Conservation (phyloP, 2,888 invertebrate genomes). For the Drosophila mayaguana region DNA sequence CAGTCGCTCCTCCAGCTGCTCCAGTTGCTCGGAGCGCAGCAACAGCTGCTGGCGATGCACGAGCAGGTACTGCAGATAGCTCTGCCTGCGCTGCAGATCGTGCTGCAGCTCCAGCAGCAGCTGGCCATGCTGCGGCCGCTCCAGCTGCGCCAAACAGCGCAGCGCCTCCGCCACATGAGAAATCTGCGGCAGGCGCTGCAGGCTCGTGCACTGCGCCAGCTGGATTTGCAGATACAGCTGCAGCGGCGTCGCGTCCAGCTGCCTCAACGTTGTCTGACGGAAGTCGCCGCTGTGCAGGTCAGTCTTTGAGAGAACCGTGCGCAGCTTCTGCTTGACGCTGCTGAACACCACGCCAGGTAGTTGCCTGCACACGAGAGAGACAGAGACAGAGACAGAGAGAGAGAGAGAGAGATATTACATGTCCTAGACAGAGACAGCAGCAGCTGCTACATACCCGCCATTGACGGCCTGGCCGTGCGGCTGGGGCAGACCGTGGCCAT, state of each 20-base stretch:
- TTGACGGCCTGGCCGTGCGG: conserved; percentile 38
- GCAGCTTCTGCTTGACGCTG: conserved; percentile 91
- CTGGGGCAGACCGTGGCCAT: conserved; percentile 35
- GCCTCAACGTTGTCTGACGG: conserved; percentile 86
- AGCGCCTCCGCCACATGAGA: conserved; percentile 94
- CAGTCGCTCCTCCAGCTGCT: conserved; percentile 87
- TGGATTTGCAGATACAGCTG: conserved; percentile 90
- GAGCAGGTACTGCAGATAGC: conserved; percentile 93
- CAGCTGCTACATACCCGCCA: conserved; percentile 55
- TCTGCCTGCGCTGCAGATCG: conserved; percentile 91
- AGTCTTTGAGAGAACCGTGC: conserved; percentile 95
- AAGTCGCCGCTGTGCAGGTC: conserved; percentile 91
- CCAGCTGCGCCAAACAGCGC: conserved; percentile 91
- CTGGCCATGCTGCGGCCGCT: conserved; percentile 90
- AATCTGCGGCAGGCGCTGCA: conserved; percentile 91
- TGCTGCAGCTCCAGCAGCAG: conserved; percentile 90
- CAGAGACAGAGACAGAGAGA: background rate
- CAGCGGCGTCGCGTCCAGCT: conserved; percentile 85
- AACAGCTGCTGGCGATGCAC: conserved; percentile 92
- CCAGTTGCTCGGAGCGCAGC: conserved; percentile 90
- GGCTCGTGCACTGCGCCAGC: conserved; percentile 92
- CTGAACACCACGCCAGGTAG: conserved; percentile 79
- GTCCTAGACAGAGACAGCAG: background rate
- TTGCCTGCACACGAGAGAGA: conserved; percentile 41
- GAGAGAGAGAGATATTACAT: background rate